A percentile compares a stretch with the other conserved stretches of the same genome.
These are phyloP conservation scores for Nothoprocta perdicaria DNA, from an alignment of 2,113 vertebrate species.

Conservation along the genomic window DNA sequence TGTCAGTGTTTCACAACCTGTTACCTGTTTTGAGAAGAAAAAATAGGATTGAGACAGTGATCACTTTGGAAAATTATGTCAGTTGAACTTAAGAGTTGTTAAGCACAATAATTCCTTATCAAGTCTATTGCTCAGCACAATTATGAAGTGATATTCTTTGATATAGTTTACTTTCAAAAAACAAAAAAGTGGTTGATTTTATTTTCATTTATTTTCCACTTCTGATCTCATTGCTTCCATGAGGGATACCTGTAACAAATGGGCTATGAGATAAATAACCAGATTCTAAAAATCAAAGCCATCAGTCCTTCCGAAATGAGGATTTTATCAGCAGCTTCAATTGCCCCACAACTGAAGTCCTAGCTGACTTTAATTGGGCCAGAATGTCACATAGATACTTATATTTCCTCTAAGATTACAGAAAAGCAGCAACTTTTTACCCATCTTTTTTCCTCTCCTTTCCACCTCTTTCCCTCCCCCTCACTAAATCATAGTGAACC, in stretches of 20 bases:
- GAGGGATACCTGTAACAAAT: not conserved
- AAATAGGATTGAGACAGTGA: not conserved
- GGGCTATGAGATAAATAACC: conserved; percentile 30
- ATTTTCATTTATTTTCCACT: conserved; percentile 52
- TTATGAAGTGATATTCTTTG: not conserved
- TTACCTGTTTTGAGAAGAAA: not conserved
- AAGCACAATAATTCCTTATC: not conserved
- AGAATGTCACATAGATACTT: not conserved
- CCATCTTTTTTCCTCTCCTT: not conserved
- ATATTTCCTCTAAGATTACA: not conserved
- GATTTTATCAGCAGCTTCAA: not conserved
- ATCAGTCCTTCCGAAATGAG: not conserved
- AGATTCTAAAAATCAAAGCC: conserved; percentile 29
- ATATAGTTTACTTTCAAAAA: conserved; percentile 18
- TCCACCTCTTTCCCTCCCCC: fast-evolving
- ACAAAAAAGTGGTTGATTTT: conserved; percentile 25
- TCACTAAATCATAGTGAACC: not conserved
- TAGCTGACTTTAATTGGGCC: not conserved
- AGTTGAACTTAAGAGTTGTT: not conserved
- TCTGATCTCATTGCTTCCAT: conserved; percentile 53
- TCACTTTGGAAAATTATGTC: not conserved
- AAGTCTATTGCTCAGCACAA: not conserved
- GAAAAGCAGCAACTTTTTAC: not conserved
- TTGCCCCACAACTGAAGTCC: not conserved
- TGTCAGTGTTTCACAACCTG: not conserved